Base-by-base conservation (phyloP, 2,113 vertebrate species). In the Aythya baeri region DNA sequence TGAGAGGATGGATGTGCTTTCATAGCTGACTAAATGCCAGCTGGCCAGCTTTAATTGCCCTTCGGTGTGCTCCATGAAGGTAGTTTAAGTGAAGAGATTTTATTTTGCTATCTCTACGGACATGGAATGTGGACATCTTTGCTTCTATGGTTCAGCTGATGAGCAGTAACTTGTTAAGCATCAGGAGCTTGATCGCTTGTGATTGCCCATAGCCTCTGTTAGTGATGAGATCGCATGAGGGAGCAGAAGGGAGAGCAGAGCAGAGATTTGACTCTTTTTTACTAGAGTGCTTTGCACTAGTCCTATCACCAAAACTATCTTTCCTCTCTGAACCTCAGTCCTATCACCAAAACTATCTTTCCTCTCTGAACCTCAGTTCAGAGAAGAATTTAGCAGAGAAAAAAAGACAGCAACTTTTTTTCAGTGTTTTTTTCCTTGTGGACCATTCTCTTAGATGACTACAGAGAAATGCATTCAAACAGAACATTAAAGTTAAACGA, bases 401-500 rank as follows among this genome's bases (percentile, higher is more conserved):
- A 34, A 27, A 81, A 27, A 1, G 78, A 58, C 18, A 77, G 46
- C 23, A 70, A 92, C 8, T 26, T 88, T 86, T 86, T 89, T 76
- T 65, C 74, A 61, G 26, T 78, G 54, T 31, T 83, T 94, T 73
- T 86, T 91, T 84, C 73, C 88, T 91, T 89, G 72, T 81, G 80
- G 91, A 96, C 62, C 59, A 21, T 94, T 94, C 44, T 83, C 83
- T 96, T 89, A 94, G 87, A 94, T 92, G 87, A 86, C 88, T 96
- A 84, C 86, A 96, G 91, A 96, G 88, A 91, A 90, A 95, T 65
- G 67, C 76, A 94, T 90, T 97, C 88, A 94, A 95, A 93, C 77
- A 94, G 84, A 93, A 93, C 93, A 96, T 96, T 93, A 96, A 96
- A 93, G 91, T 97, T 96, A 97, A 96, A 95, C 18, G 34, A 96